Evolutionary conservation across 2,797 vertebrate species (phyloP), one percentile per base, ranked within the genome.

Genomic region (Channa striata): DNA sequence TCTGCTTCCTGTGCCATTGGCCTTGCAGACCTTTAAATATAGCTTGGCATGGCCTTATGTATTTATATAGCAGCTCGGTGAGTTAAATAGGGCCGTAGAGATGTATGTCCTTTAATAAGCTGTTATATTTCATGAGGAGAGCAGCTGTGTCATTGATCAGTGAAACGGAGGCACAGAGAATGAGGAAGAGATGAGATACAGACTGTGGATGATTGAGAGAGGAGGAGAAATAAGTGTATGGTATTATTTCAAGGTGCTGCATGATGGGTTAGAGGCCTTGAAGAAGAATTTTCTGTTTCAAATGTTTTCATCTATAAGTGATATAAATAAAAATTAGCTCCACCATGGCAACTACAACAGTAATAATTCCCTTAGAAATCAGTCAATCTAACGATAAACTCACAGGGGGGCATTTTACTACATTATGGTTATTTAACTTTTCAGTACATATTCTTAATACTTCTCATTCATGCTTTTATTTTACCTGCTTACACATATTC

Each of bases 31-130:
- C 89, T 89, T 91, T 88, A 89, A 87, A 89, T 82, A 87, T 83
- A 87, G 73, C 86, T 62, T 23, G 17, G 54, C 81, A 21, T 59
- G 58, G 76, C 83, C 63, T 73, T 82, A 84, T 87, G 85, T 90
- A 91, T 87, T 91, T 92, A 87, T 89, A 77, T 85, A 85, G 78
- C 59, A 62, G 75, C 85, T 77, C 64, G 40, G 70, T 50, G 77
- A 90, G 90, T 90, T 92, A 93, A 93, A 93, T 89, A 88, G 91
- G 92, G 86, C 91, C 87, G 73, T 63, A 66, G 90, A 91, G 85
- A 92, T 92, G 87, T 89, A 86, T 87, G 90, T 92, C 91, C 92
- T 89, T 89, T 95, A 95, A 94, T 94, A 93, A 89, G 87, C 87
- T 25, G 79, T 91, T 87, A 93, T 94, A 94, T 94, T 95, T 95